Conservation (phyloP, 2,888 invertebrate genomes). For the Rosalia funebris region DNA sequence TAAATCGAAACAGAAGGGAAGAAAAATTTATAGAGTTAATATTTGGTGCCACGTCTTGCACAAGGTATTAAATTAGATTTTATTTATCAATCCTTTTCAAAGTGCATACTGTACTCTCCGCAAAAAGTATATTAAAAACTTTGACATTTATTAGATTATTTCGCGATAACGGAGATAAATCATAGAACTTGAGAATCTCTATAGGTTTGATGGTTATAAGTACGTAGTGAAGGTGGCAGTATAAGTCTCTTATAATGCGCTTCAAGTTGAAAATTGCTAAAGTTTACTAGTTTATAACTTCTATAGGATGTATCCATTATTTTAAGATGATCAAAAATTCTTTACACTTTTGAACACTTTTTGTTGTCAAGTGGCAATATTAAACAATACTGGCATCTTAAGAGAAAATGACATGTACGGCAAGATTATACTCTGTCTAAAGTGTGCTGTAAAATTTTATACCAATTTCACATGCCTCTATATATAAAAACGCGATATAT, state of each 20-base stretch:
- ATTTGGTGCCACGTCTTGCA: too few relatives aligned
- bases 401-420: too few relatives aligned
- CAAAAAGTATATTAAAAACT: not conserved
- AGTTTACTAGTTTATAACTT: not conserved
- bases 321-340: not conserved
- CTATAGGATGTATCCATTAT: not conserved
- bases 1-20: too few relatives aligned
- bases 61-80: too few relatives aligned
- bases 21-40: too few relatives aligned
- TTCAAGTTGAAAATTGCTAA: not conserved
- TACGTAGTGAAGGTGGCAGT: not conserved
- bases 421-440: too few relatives aligned
- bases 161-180: not conserved
- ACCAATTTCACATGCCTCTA: too few relatives aligned
- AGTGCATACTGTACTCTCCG: too few relatives aligned
- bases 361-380: not conserved
- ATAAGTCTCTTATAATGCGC: not conserved
- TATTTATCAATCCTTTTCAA: too few relatives aligned
- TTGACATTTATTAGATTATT: not conserved
- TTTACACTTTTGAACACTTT: not conserved
- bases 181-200: not conserved
- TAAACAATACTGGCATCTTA: too few relatives aligned
- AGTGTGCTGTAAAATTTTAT: too few relatives aligned
- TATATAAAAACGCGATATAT: too few relatives aligned
- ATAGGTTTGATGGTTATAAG: not conserved